A percentile compares a stretch with the other conserved stretches of the same genome.
These are phyloP conservation scores for Pseudorasbora parva DNA, from an alignment of 2,113 vertebrate genomes.

Conservation along the genomic window DNA sequence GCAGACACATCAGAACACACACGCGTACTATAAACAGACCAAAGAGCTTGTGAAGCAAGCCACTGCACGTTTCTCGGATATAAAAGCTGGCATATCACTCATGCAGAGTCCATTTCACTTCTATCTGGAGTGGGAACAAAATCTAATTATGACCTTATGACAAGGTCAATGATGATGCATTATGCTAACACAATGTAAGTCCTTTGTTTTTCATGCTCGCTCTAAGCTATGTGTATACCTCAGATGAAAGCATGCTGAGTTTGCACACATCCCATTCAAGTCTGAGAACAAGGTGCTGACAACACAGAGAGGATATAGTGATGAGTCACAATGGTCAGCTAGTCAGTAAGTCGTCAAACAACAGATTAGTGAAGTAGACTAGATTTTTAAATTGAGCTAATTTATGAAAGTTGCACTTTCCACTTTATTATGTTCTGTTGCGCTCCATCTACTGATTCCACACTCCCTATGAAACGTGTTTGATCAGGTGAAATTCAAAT, in stretches of 20 bases:
- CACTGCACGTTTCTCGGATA: constrained; percentile 23
- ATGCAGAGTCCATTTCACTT: not conserved
- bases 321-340: not conserved
- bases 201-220: constrained; percentile 23
- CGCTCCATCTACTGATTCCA: not conserved
- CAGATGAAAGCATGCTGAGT: constrained; percentile 14
- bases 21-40: not conserved
- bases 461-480: not conserved
- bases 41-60: constrained; percentile 17
- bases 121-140: not conserved
- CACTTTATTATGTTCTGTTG: not conserved
- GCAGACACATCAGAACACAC: not conserved
- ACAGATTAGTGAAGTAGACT: not conserved
- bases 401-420: not conserved
- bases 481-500: not conserved
- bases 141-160: constrained; percentile 54
- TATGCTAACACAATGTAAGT: constrained; percentile 56
- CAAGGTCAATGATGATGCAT: constrained; percentile 69
- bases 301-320: not conserved
- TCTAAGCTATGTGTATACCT: not conserved
- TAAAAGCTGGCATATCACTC: not conserved
- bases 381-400: not conserved
- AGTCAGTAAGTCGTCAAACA: not conserved
- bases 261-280: constrained; percentile 9
- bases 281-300: constrained; percentile 11